Evolutionary conservation across 2,113 vertebrate genomes (phyloP).

Genomic region (Sinosuthora webbiana): DNA sequence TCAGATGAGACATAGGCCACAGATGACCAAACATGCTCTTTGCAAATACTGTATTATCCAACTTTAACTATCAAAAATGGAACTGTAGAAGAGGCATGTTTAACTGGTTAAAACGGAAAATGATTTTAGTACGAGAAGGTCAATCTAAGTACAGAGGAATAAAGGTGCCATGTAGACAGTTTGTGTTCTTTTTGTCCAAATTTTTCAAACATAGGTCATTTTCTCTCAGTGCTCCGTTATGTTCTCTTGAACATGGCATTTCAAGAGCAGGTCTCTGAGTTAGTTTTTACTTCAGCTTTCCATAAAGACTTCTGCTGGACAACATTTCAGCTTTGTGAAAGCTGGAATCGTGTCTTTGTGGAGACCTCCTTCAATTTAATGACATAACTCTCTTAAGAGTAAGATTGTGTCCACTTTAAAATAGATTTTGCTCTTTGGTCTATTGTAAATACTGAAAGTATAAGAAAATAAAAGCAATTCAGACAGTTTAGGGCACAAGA

Average conservation of each 20-base stretch:
- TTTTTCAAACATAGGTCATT: slow-evolving; percentile 57
- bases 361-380: slow-evolving; percentile 58
- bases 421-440: slow-evolving; percentile 96
- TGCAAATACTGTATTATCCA: slow-evolving; percentile 81
- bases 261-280: slow-evolving; percentile 54
- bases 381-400: slow-evolving; percentile 63
- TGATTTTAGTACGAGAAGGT: slow-evolving; percentile 85
- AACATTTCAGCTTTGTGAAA: slow-evolving; percentile 42
- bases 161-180: slow-evolving; percentile 76
- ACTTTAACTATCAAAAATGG: slow-evolving; percentile 83
- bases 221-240: slow-evolving; percentile 51
- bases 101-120: slow-evolving; percentile 88
- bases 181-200: slow-evolving; percentile 44
- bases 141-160: slow-evolving; percentile 79
- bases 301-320: slow-evolving; percentile 40
- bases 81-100: slow-evolving; percentile 84
- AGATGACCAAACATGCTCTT: slow-evolving; percentile 84
- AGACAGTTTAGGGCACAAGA: slow-evolving; percentile 84
- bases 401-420: slow-evolving; percentile 76
- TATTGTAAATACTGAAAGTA: slow-evolving; percentile 88
- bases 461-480: slow-evolving; percentile 90
- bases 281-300: slow-evolving; percentile 36
- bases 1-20: slow-evolving; percentile 77
- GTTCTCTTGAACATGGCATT: slow-evolving; percentile 45
- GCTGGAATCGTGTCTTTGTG: slow-evolving; percentile 64